Evolutionary conservation across 2,113 vertebrate genomes (phyloP).

Genomic region (Microtus montanus): DNA sequence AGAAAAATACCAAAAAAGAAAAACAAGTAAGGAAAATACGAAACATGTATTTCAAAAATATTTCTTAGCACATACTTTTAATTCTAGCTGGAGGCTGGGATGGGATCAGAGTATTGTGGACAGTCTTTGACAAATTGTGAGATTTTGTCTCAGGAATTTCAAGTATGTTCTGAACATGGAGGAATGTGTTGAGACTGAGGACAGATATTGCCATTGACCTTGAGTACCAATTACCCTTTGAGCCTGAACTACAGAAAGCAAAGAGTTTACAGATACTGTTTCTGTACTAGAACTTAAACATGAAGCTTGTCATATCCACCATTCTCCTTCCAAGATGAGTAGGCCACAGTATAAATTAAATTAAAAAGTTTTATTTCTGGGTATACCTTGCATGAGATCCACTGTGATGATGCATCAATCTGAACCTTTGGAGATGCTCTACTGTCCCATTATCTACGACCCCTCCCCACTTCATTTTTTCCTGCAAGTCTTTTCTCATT

Average conservation of each 20-base stretch:
- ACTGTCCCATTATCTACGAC: neutral
- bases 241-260: neutral
- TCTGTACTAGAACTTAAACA: neutral
- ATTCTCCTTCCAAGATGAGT: neutral
- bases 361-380: neutral
- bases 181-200: neutral
- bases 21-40: neutral
- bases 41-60: neutral
- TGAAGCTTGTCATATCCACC: neutral
- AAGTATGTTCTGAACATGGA: neutral
- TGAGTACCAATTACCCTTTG: neutral
- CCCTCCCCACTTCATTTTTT: neutral
- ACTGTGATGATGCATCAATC: neutral
- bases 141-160: neutral
- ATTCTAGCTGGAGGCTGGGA: neutral
- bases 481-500: neutral
- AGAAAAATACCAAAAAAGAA: neutral
- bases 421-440: neutral
- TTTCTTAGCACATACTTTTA: neutral
- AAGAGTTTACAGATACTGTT: neutral
- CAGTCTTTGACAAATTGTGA: neutral
- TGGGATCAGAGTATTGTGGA: neutral
- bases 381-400: neutral
- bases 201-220: neutral
- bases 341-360: neutral